Percentiles rank a stretch among this genome's conserved stretches.
Evolutionary conservation across 2,797 vertebrate species (phyloP).

Genomic region (Caiman crocodilus): DNA sequence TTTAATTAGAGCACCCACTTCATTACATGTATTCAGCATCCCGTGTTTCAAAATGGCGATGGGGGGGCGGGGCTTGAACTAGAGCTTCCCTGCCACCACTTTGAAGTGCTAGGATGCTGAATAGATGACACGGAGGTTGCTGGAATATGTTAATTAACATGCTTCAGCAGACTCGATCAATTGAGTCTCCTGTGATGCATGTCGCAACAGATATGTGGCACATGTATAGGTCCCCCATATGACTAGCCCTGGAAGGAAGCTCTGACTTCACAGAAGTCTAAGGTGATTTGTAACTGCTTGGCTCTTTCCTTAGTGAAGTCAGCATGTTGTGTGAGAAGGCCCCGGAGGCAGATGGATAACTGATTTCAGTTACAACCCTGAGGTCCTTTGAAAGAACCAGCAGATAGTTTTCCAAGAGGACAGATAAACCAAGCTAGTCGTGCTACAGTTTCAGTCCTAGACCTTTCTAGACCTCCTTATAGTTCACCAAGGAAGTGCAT

Average conservation of each 20-base stretch:
- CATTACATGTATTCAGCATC: too few relatives aligned
- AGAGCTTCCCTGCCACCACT: too few relatives aligned
- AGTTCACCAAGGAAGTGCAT: neutral
- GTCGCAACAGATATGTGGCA: too few relatives aligned
- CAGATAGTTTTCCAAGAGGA: neutral
- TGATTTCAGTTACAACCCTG: neutral
- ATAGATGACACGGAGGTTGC: too few relatives aligned
- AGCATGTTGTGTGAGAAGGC: neutral
- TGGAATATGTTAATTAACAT: too few relatives aligned
- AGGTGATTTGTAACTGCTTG: neutral
- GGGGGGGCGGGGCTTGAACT: neutral
- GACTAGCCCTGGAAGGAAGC: neutral
- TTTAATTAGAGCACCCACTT: neutral
- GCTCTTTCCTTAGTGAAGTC: neutral
- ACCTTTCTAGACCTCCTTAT: fast-evolving
- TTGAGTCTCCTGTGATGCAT: too few relatives aligned
- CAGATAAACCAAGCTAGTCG: neutral
- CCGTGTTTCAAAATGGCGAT: neutral
- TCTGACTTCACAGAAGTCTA: neutral
- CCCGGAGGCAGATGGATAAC: neutral
- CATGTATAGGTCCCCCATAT: too few relatives aligned
- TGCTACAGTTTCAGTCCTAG: fast-evolving
- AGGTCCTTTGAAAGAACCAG: neutral
- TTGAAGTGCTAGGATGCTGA: too few relatives aligned
- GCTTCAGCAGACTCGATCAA: too few relatives aligned